Base-by-base conservation (phyloP, 92 coral and sea anemone species). In the Scolanthus callimorphus region DNA sequence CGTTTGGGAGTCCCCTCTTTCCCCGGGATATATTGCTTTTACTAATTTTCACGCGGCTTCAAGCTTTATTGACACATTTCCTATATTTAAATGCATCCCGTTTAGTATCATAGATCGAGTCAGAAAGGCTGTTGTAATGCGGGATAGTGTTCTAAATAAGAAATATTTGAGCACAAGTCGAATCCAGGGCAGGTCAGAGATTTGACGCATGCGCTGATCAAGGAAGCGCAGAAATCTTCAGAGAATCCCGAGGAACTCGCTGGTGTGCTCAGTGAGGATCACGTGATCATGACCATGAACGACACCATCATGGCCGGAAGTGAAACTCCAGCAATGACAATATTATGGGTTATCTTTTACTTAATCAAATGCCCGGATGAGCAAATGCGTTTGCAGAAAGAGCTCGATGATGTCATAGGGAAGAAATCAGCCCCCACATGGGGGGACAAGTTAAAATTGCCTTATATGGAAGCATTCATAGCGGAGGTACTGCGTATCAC, bases 21-120 rank as follows among this genome's bases (percentile, higher is more conserved):
- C n/a, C n/a, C n/a, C n/a, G n/a, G n/a, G n/a, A n/a, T n/a, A n/a
- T n/a, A n/a, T n/a, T n/a, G n/a, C n/a, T n/a, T n/a, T n/a, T n/a
- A n/a, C n/a, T n/a, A n/a, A n/a, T n/a, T n/a, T n/a, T n/a, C n/a
- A n/a, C 1, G 91, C 82, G 8, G 90, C 97, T 1, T 81, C 90
- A 37, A 83, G 77, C 58, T 57, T 82, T n/a, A 67, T 90, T 11
- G 97, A 90, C 28, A 70, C 89, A n/a, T 85, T 85, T 25, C 97
- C 97, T 1, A 27, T 88, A 37, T 39, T 90, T 4, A 60, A 85
- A 19, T 67, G 67, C n/a, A 25, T 90, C 19, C 90, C 92, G n/a
- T 55, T 79, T 39, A 55, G 65, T 19, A 52, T 83, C 29, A 70
- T 90, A 9, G 47, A 63, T 51, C 51, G 79, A 24, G 67, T 76